Evolutionary conservation across 2,113 vertebrate species (phyloP).

Genomic region (Scytalopus superciliaris): DNA sequence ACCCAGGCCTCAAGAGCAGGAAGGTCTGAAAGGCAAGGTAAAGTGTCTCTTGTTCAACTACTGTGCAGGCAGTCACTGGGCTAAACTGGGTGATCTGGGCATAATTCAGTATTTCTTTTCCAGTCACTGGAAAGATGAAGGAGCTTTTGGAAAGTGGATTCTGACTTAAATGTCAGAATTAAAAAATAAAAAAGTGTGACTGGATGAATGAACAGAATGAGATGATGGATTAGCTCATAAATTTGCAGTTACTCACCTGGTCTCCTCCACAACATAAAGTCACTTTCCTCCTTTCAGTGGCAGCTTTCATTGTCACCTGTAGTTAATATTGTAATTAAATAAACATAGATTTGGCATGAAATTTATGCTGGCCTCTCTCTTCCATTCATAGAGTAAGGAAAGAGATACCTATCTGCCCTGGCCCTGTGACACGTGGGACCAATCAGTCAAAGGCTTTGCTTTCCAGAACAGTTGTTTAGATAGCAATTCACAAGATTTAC

Average conservation of each 20-base stretch:
- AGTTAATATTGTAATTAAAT: constrained; percentile 32
- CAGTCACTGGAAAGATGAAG: not conserved
- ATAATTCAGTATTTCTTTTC: constrained; percentile 1
- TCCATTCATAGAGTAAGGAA: not conserved
- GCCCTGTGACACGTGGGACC: not conserved
- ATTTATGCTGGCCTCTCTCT: not conserved
- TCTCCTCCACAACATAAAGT: not conserved
- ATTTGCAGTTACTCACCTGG: not conserved
- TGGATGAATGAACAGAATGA: not conserved
- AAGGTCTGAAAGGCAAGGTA: not conserved
- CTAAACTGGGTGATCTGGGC: not conserved
- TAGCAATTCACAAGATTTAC: constrained; percentile 49
- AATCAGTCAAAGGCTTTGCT: constrained; percentile 19
- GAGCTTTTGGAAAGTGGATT: constrained; percentile 18
- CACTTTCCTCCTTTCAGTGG: not conserved
- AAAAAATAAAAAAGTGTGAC: not conserved
- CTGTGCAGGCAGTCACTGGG: not conserved
- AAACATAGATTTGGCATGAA: constrained; percentile 20
- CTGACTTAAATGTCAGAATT: constrained; percentile 32
- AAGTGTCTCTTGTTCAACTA: not conserved
- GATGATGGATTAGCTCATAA: constrained; percentile 8
- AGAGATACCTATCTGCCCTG: constrained; percentile 15
- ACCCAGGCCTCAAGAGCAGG: not conserved
- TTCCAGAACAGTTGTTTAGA: constrained; percentile 26
- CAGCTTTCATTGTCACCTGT: constrained; percentile 20